phyloP scores from a whole-genome alignment of 2,888 invertebrate species.

The Norana najaformis region DNA sequence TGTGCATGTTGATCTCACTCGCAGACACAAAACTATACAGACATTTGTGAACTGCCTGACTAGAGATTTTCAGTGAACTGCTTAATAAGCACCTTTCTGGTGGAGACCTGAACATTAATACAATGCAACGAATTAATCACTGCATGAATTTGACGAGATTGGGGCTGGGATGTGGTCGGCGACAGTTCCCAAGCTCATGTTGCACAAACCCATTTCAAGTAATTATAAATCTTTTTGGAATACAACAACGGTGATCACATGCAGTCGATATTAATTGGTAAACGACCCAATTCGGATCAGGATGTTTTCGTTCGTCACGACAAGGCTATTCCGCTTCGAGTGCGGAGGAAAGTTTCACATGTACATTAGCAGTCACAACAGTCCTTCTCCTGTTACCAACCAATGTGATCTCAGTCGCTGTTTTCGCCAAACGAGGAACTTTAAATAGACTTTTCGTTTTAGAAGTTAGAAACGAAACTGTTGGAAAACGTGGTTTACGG shows the following conservation, averaged over 20 bases:
- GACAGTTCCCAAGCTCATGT: neutral
- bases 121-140: neutral
- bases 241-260: neutral
- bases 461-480: neutral
- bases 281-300: neutral
- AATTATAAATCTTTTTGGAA: neutral
- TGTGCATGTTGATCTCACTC: neutral
- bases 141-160: neutral
- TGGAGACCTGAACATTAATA: no score
- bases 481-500: no score
- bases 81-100: neutral
- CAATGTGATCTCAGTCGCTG: neutral
- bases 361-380: neutral
- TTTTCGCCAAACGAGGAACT: neutral
- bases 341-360: neutral
- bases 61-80: neutral
- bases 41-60: neutral
- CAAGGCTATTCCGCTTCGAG: neutral
- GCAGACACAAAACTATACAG: neutral
- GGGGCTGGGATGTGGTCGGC: neutral
- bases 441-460: neutral
- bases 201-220: neutral
- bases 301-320: neutral
- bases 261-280: neutral
- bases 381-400: fast-evolving